Evolutionary conservation across 2,113 vertebrate species (phyloP).

Genomic region (Dasyprocta punctata): DNA sequence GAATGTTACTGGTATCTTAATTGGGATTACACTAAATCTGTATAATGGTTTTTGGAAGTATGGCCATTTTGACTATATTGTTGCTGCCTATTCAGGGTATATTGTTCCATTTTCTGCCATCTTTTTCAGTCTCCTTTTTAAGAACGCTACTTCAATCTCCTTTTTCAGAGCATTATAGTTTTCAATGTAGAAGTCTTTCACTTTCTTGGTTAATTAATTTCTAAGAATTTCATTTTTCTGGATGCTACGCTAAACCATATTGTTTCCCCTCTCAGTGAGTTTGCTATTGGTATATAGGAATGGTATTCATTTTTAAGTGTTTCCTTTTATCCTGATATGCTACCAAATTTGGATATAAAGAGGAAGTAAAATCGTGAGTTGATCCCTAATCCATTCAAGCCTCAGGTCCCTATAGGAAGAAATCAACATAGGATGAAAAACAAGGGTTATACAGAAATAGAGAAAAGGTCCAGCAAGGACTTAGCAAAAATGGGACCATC

Average conservation of each 20-base stretch:
- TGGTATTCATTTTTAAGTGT: not conserved
- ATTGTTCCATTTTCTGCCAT: not conserved
- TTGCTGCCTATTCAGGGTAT: not conserved
- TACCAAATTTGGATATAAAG: not conserved
- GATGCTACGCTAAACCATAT: not conserved
- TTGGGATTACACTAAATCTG: not conserved
- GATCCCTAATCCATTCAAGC: not conserved
- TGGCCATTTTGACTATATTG: not conserved
- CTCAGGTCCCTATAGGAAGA: not conserved
- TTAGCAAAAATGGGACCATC: not conserved
- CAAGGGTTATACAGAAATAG: not conserved
- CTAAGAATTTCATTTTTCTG: not conserved
- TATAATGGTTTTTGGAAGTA: not conserved
- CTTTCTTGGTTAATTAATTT: not conserved
- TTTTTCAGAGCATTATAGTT: not conserved
- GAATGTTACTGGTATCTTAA: not conserved
- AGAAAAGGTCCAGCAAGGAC: not conserved
- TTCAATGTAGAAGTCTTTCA: not conserved
- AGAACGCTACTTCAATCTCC: not conserved
- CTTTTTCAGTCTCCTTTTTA: not conserved
- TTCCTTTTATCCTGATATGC: not conserved
- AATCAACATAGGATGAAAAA: not conserved
- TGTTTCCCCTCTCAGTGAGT: not conserved
- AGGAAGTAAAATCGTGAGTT: not conserved
- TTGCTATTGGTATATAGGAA: not conserved